A percentile compares a stretch with the other conserved stretches of the same genome.
These are phyloP conservation scores for Pongo abelii DNA, from an alignment of 2,113 vertebrate species.

Conservation along the genomic window DNA sequence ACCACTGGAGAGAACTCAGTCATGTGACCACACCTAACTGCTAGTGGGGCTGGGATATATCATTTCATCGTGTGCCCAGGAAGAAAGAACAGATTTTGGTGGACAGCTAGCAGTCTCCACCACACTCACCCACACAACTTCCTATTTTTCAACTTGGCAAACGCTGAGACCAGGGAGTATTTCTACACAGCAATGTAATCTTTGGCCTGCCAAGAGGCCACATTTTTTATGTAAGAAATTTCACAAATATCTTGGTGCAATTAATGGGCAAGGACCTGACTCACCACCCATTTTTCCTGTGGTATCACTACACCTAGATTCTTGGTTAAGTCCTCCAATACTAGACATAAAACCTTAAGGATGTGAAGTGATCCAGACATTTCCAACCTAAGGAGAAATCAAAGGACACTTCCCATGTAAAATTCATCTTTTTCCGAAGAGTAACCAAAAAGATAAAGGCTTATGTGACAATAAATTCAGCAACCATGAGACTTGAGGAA, in stretches of 20 bases:
- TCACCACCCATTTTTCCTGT: neutral
- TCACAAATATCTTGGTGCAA: neutral
- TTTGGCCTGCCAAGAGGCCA: constrained; percentile 40
- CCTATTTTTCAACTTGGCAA: constrained; percentile 69
- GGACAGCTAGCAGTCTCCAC: constrained; percentile 48
- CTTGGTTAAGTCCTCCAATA: neutral
- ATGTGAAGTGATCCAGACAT: neutral
- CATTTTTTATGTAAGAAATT: neutral
- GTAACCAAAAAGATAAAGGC: neutral
- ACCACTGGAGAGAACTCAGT: neutral
- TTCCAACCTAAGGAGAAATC: neutral
- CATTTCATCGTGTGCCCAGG: constrained; percentile 12
- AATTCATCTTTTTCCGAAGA: neutral
- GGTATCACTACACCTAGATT: neutral
- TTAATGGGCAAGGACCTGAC: neutral
- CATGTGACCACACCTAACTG: neutral
- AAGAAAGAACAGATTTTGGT: constrained; percentile 64
- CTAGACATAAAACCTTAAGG: neutral
- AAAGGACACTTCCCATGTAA: neutral
- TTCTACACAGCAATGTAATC: constrained; percentile 34
- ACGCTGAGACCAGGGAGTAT: constrained; percentile 48
- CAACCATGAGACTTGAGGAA: neutral
- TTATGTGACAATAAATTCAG: neutral
- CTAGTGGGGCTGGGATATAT: neutral
- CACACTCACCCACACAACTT: constrained; percentile 63